Percentiles rank a stretch among this genome's conserved stretches.
phyloP scores from a whole-genome alignment of 1,140 invertebrate species.

The Amyelois transitella region DNA sequence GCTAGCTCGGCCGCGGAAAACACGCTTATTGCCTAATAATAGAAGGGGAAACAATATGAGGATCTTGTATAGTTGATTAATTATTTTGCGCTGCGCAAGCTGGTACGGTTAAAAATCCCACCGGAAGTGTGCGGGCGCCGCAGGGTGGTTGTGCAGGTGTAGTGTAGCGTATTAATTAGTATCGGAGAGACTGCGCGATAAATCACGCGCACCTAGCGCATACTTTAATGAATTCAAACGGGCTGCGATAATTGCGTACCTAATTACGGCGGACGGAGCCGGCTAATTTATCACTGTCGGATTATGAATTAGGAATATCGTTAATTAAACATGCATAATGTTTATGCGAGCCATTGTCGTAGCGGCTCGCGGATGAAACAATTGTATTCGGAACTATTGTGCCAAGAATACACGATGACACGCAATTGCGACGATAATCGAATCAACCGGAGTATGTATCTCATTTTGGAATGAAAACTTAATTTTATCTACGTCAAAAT shows the following conservation, averaged over 20 bases:
- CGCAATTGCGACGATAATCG: background rate
- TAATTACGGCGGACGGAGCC: slow-evolving; percentile 63
- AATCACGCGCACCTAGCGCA: slow-evolving; percentile 54
- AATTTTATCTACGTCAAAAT: too few relatives aligned
- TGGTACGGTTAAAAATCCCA: slow-evolving; percentile 36
- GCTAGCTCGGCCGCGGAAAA: slow-evolving; percentile 40
- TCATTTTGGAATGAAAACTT: background rate
- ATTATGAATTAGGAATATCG: slow-evolving; percentile 70
- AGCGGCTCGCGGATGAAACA: slow-evolving; percentile 26
- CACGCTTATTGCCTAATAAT: slow-evolving; percentile 62
- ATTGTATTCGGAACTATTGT: slow-evolving; percentile 56
- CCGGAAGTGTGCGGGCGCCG: slow-evolving; percentile 26
- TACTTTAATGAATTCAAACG: slow-evolving; percentile 71
- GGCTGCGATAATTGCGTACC: slow-evolving; percentile 68
- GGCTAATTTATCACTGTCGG: slow-evolving; percentile 71
- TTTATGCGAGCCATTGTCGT: slow-evolving; percentile 44
- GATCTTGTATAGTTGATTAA: slow-evolving; percentile 48
- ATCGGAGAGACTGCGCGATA: slow-evolving; percentile 57
- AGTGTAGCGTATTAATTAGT: slow-evolving; percentile 55
- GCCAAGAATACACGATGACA: background rate
- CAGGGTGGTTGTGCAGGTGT: slow-evolving; percentile 36
- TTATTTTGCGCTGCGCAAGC: slow-evolving; percentile 25
- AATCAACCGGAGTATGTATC: background rate
- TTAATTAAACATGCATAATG: slow-evolving; percentile 71
- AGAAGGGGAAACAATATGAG: slow-evolving; percentile 42